A percentile compares a stretch with the other conserved stretches of the same genome.
phyloP scores from a whole-genome alignment of 2,113 vertebrate genomes.

The Theristicus caerulescens region DNA sequence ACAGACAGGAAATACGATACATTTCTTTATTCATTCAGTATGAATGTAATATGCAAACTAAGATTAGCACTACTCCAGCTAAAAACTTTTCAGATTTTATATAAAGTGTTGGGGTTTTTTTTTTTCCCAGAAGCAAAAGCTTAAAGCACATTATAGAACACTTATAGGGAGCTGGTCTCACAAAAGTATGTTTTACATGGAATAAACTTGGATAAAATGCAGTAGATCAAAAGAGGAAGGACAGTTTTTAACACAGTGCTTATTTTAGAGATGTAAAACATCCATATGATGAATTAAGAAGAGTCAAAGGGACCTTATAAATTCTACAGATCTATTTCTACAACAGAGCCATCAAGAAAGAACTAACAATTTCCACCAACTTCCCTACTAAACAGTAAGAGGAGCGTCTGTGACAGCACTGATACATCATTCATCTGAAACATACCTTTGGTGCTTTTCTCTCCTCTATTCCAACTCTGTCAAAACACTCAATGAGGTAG shows the following conservation, averaged over 20 bases:
- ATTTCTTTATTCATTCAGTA: not conserved
- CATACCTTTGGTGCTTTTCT: constrained; percentile 97
- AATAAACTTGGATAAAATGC: not conserved
- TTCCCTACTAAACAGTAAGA: not conserved
- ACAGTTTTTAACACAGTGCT: not conserved
- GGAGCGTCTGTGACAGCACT: not conserved
- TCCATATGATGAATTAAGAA: not conserved
- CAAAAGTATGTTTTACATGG: not conserved
- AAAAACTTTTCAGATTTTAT: not conserved
- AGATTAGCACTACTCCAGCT: not conserved
- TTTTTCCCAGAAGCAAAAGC: not conserved
- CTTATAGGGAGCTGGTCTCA: not conserved
- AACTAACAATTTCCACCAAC: not conserved
- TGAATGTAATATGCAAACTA: not conserved
- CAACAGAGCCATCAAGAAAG: not conserved
- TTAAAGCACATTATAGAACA: not conserved
- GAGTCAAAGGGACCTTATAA: not conserved
- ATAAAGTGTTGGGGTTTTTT: not conserved
- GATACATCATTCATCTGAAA: not conserved
- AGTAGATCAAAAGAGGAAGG: not conserved
- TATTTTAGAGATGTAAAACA: not conserved
- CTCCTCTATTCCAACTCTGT: constrained; percentile 98
- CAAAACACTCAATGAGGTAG: constrained; percentile 99
- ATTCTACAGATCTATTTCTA: not conserved
- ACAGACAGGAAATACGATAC: not conserved